Evolutionary conservation across 2,888 invertebrate genomes (phyloP).

Genomic region (Isoperla grammatica): DNA sequence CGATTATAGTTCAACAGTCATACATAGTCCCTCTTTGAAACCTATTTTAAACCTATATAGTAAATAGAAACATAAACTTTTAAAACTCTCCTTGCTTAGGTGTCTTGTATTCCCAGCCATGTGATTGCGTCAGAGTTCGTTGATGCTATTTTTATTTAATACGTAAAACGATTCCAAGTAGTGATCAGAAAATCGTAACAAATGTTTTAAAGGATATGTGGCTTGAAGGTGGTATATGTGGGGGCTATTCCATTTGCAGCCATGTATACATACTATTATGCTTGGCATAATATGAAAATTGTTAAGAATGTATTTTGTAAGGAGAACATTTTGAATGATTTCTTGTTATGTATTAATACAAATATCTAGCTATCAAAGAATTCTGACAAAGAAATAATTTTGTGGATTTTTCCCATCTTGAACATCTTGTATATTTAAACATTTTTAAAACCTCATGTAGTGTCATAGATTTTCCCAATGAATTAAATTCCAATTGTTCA

Average conservation of each 20-base stretch:
- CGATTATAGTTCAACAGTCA: slow-evolving; percentile 11
- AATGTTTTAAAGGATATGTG: neutral
- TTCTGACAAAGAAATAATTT: slow-evolving; percentile 4
- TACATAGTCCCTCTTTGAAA: slow-evolving; percentile 9
- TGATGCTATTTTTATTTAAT: no score
- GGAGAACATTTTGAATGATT: no score
- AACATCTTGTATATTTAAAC: slow-evolving; percentile 11
- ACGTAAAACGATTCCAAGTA: no score
- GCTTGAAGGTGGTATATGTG: no score
- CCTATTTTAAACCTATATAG: slow-evolving; percentile 14
- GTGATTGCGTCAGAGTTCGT: slow-evolving; percentile 6
- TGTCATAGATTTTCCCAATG: slow-evolving; percentile 11
- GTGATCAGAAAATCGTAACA: neutral
- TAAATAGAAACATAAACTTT: slow-evolving; percentile 7
- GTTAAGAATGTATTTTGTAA: no score
- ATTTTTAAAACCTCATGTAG: slow-evolving; percentile 17
- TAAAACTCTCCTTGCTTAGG: slow-evolving; percentile 9
- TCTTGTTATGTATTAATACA: no score
- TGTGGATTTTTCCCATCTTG: neutral
- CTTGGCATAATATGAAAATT: neutral
- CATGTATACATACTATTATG: neutral
- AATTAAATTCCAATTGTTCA: slow-evolving; percentile 13
- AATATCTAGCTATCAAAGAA: neutral
- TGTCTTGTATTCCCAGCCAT: slow-evolving; percentile 16
- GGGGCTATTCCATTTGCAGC: neutral